Conservation (phyloP, 2,113 vertebrate species). For the Muntiacus muntjak region DNA sequence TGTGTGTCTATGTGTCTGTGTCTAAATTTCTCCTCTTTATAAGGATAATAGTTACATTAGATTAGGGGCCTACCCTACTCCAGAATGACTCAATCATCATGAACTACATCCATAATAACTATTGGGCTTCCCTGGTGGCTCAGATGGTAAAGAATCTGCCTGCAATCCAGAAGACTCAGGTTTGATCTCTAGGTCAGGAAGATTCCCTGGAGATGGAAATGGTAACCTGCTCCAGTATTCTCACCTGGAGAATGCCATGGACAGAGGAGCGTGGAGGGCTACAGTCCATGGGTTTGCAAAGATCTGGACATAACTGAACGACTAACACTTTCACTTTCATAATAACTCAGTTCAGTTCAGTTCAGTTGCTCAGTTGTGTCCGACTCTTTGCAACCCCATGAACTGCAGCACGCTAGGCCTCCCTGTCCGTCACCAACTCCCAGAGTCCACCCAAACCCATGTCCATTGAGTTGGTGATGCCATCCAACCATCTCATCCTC, state of each 20-base stretch:
- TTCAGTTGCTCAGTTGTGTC: fast-evolving
- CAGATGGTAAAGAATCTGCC: background rate
- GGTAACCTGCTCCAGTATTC: background rate
- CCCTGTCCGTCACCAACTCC: background rate
- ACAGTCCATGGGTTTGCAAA: background rate
- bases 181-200: background rate
- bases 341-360: background rate
- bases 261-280: background rate
- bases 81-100: background rate
- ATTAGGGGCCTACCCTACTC: background rate
- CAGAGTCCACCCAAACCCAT: background rate
- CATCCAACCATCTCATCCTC: background rate
- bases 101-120: background rate
- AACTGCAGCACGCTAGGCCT: background rate
- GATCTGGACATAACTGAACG: background rate
- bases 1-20: background rate
- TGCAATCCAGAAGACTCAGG: background rate
- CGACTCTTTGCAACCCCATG: background rate
- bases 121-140: background rate
- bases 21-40: background rate
- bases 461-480: background rate
- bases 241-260: background rate
- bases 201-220: background rate
- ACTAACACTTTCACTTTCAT: background rate
- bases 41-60: background rate